Evolutionary conservation across 2,797 vertebrate genomes (phyloP), one percentile per base, ranked within the genome.

Genomic region (Micromesistius poutassou): DNA sequence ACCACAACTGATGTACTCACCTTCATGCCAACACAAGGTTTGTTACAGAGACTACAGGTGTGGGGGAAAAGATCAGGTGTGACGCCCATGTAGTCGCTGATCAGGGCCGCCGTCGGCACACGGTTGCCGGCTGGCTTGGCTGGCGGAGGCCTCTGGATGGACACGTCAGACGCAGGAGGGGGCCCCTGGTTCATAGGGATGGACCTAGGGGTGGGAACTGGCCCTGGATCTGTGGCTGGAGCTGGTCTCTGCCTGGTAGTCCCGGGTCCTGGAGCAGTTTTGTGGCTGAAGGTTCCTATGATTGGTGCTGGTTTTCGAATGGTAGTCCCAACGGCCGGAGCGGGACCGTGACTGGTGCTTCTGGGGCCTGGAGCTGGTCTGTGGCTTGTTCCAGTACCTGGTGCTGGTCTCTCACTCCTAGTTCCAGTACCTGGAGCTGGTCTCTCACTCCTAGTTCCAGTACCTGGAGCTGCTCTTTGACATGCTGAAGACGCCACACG

Each of bases 41-140:
- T 83, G 93, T 94, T 95, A 97, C 98, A 99, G 84, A 99, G 96
- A 95, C 95, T 96, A 95, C 98, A 99, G 91, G 96, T 94, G 95
- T 99, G 97, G 73, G 98, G 98, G 93, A 99, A 97, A 93, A 95
- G 92, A 93, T 94, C 95, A 13, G 98, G 97, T 40, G 96, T 93
- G 0, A 95, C 89, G 0, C 96, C 96, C 13, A 96, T 95, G 90
- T 98, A 98, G 95, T 98, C 97, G 30, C 95, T 95, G 94, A 97
- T 96, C 96, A 97, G 97, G 78, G 95, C 95, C 0, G 92, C 89
- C 0, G 95, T 95, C 30, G 97, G 97, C 42, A 95, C 83, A 72
- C 90, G 88, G 89, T 94, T 95, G 76, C 22, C 28, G 0, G 10
- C 22, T 62, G 55, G 22, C 55, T 25, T 68, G 62, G 25, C 40